These are phyloP conservation scores for Gadopsis bispinosus DNA, from an alignment of 2,797 vertebrate species.

Conservation along the genomic window DNA sequence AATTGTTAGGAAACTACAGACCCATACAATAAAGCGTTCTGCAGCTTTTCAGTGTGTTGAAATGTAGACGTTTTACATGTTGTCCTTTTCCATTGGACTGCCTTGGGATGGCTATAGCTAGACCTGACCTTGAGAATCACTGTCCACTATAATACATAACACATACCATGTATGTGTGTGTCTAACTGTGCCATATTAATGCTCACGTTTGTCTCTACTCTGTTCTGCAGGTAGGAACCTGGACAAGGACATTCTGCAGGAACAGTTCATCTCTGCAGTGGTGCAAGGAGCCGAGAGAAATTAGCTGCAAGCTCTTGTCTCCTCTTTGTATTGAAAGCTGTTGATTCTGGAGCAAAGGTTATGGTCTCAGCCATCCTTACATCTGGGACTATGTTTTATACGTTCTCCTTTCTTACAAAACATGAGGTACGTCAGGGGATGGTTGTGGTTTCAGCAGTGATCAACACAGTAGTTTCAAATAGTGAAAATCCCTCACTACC, in stretches of 20 bases:
- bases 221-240: constrained; percentile 90
- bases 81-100: neutral
- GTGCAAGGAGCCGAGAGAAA: constrained; percentile 41
- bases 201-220: constrained; percentile 22
- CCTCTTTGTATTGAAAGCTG: constrained; percentile 14
- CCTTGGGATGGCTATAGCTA: neutral
- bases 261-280: constrained; percentile 86
- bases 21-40: neutral
- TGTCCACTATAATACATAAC: neutral
- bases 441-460: neutral
- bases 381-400: constrained; percentile 17
- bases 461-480: neutral
- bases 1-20: neutral
- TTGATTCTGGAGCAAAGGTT: constrained; percentile 6
- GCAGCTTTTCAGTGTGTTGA: neutral
- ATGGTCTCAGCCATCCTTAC: neutral
- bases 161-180: neutral
- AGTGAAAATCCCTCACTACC: constrained; percentile 13
- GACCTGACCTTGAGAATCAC: neutral
- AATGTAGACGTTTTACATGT: neutral
- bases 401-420: constrained; percentile 13
- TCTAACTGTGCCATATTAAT: neutral
- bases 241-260: constrained; percentile 89
- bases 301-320: constrained; percentile 9
- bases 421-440: constrained; percentile 4